Conservation (phyloP, 2,113 vertebrate genomes). For the Brachionichthys hirsutus region DNA sequence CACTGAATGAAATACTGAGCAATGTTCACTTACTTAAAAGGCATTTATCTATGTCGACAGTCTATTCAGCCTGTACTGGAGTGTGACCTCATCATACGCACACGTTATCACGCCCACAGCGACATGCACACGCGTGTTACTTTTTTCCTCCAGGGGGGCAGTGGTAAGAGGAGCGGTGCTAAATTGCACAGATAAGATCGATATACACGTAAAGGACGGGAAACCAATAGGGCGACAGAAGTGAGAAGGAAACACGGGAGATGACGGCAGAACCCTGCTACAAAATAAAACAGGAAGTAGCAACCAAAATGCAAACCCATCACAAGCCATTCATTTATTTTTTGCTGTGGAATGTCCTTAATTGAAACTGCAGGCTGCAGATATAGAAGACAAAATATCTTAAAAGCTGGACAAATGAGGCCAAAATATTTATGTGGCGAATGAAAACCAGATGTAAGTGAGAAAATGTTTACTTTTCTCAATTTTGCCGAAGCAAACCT, state of each 20-base stretch:
- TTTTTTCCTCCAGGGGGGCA: constrained; percentile 50
- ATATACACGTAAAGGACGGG: constrained; percentile 74
- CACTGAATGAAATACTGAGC: constrained; percentile 69
- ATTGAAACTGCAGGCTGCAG: too few relatives aligned
- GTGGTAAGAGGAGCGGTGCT: constrained; percentile 54
- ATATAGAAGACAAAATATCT: too few relatives aligned
- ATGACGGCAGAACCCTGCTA: too few relatives aligned
- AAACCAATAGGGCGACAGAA: not conserved
- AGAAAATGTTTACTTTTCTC: not conserved
- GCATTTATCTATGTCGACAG: constrained; percentile 78
- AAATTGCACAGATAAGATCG: constrained; percentile 77
- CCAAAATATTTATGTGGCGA: too few relatives aligned
- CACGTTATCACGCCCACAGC: constrained; percentile 5
- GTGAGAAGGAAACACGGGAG: too few relatives aligned
- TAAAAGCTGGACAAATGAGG: too few relatives aligned
- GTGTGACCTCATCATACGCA: constrained; percentile 55
- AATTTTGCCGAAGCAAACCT: not conserved
- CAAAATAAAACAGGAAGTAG: too few relatives aligned
- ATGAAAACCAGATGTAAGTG: not conserved
- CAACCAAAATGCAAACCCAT: too few relatives aligned
- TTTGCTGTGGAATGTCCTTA: too few relatives aligned
- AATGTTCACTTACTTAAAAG: constrained; percentile 80
- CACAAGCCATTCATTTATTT: too few relatives aligned
- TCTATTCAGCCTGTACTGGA: constrained; percentile 76
- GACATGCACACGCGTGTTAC: constrained; percentile 16